These are phyloP conservation scores for Chelonus formosanus DNA, from an alignment of 2,888 invertebrate genomes.

Conservation along the genomic window DNA sequence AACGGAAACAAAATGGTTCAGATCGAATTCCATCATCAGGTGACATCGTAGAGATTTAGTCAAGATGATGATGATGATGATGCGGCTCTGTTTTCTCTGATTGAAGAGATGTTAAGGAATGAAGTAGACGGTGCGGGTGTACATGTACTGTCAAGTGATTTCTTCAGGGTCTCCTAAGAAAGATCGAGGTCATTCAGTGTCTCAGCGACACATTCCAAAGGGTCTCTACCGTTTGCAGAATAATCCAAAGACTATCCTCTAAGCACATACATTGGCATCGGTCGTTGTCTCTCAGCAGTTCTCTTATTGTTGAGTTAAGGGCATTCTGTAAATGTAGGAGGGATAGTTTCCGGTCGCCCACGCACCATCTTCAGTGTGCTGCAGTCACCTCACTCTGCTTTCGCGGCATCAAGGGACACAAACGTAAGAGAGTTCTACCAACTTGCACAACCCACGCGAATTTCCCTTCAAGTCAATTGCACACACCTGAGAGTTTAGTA, in stretches of 20 bases:
- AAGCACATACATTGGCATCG: background rate
- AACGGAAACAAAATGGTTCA: slow-evolving; percentile 31
- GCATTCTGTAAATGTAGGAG: slow-evolving; percentile 65
- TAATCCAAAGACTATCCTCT: too few relatives aligned
- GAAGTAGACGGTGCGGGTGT: too few relatives aligned
- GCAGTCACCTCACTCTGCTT: slow-evolving; percentile 45
- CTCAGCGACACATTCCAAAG: too few relatives aligned
- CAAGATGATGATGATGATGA: slow-evolving; percentile 1
- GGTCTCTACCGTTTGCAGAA: too few relatives aligned
- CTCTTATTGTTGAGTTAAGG: slow-evolving; percentile 44
- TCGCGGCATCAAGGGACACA: slow-evolving; percentile 22
- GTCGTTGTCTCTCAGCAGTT: slow-evolving; percentile 12
- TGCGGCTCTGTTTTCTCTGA: slow-evolving; percentile 24
- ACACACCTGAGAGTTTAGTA: background rate
- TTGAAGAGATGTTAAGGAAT: too few relatives aligned
- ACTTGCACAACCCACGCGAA: slow-evolving; percentile 14
- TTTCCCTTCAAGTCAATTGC: background rate
- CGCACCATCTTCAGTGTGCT: slow-evolving; percentile 44
- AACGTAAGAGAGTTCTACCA: slow-evolving; percentile 7
- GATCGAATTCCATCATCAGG: slow-evolving; percentile 9
- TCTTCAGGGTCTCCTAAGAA: too few relatives aligned
- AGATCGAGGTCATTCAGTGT: too few relatives aligned
- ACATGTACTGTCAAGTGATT: too few relatives aligned
- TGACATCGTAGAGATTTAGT: too few relatives aligned
- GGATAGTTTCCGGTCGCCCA: slow-evolving; percentile 67